A percentile compares a stretch with the other conserved stretches of the same genome.
Conservation (phyloP, 2,888 invertebrate genomes). For the Idaea aversata region DNA sequence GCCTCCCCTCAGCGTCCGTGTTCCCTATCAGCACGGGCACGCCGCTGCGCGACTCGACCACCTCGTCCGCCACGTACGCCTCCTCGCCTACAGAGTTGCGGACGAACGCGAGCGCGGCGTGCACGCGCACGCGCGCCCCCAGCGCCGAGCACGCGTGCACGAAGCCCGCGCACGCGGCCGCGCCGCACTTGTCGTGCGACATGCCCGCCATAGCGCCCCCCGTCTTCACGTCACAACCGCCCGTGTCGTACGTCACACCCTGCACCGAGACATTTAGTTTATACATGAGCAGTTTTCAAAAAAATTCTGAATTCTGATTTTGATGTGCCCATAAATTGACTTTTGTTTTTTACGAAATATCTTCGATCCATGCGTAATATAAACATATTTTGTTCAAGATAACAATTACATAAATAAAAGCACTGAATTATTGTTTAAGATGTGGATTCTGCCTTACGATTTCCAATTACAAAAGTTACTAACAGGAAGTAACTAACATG, state of each 20-base stretch:
- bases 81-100: constrained; percentile 95
- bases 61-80: constrained; percentile 94
- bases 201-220: constrained; percentile 92
- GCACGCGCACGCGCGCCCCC: constrained; percentile 87
- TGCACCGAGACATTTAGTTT: too few relatives aligned
- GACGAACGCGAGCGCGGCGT: constrained; percentile 91
- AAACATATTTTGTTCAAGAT: too few relatives aligned
- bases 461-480: too few relatives aligned
- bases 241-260: constrained; percentile 94
- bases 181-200: constrained; percentile 97
- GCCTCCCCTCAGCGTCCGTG: constrained; percentile 97
- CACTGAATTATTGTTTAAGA: too few relatives aligned
- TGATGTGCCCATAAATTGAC: too few relatives aligned
- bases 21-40: constrained; percentile 93
- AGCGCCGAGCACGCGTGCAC: constrained; percentile 84
- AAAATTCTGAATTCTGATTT: too few relatives aligned
- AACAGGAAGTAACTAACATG: too few relatives aligned
- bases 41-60: constrained; percentile 90
- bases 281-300: too few relatives aligned
- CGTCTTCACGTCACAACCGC: constrained; percentile 91
- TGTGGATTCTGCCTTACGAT: too few relatives aligned
- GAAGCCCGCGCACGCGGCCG: constrained; percentile 95
- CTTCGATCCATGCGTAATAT: too few relatives aligned
- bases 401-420: too few relatives aligned
- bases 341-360: too few relatives aligned